Evolutionary conservation across 2,888 invertebrate species (phyloP).

Genomic region (Tethea ocularis): DNA sequence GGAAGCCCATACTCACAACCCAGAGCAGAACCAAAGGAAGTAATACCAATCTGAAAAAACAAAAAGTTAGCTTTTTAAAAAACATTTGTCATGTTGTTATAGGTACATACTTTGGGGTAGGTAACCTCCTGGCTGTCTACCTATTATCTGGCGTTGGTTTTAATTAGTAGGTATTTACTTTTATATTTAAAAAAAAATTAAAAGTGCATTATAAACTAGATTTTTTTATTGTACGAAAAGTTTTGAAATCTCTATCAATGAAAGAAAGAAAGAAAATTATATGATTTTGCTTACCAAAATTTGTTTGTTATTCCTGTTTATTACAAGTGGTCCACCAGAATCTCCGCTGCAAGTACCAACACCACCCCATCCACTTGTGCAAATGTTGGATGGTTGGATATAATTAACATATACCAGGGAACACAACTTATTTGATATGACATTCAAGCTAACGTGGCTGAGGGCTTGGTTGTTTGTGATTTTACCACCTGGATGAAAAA

Average conservation of each 20-base stretch:
- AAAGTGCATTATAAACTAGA: no score
- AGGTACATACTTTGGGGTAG: no score
- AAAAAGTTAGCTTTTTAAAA: not conserved
- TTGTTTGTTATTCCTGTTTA: slow-evolving; percentile 31
- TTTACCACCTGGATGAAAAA: slow-evolving; percentile 24
- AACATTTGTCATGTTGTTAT: no score
- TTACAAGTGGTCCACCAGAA: slow-evolving; percentile 63
- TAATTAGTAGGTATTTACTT: no score
- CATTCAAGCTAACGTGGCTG: slow-evolving; percentile 40
- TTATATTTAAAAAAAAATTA: no score
- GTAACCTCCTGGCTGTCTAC: no score
- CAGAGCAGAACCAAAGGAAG: slow-evolving; percentile 43
- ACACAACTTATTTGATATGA: slow-evolving; percentile 50
- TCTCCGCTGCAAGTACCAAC: slow-evolving; percentile 54
- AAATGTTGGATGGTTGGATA: slow-evolving; percentile 51
- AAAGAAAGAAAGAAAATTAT: not conserved
- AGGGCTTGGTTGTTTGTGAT: slow-evolving; percentile 32
- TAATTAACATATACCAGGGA: slow-evolving; percentile 35
- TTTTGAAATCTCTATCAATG: not conserved
- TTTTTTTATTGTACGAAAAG: no score
- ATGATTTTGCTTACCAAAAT: slow-evolving; percentile 44
- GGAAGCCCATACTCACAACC: slow-evolving; percentile 45
- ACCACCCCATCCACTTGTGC: slow-evolving; percentile 48
- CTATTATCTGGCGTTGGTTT: no score
- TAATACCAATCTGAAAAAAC: slow-evolving; percentile 47